phyloP scores from a whole-genome alignment of 2,888 invertebrate species.

The Pimpla rufipes region DNA sequence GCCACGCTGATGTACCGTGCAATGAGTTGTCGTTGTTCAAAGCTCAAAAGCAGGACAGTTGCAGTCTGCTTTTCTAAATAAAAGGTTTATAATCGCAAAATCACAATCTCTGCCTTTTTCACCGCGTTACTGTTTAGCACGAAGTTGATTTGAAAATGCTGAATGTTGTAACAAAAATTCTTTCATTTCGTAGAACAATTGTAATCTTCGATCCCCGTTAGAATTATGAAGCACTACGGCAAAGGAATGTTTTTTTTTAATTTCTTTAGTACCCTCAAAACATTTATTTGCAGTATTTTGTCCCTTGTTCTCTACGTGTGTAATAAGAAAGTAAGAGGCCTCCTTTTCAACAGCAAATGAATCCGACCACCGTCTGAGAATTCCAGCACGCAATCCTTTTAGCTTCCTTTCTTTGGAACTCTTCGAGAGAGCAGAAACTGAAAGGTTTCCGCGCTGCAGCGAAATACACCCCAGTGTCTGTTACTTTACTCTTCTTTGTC shows the following conservation, averaged over 20 bases:
- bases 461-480: constrained; percentile 5
- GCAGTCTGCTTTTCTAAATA: no score
- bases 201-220: no score
- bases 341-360: constrained; percentile 13
- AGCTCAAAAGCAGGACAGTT: background rate
- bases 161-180: no score
- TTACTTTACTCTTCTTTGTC: constrained; percentile 22
- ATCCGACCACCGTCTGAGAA: background rate
- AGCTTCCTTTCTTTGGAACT: background rate
- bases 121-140: no score
- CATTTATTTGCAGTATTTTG: no score
- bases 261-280: no score
- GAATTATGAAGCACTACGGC: no score
- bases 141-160: no score
- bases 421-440: background rate
- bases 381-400: constrained; percentile 20
- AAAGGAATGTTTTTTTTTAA: no score
- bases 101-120: no score
- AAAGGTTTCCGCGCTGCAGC: constrained; percentile 19
- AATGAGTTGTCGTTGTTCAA: constrained; percentile 23
- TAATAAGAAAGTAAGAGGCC: background rate
- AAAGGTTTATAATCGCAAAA: no score
- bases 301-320: background rate
- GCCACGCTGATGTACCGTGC: background rate
- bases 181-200: no score